Percentiles rank a stretch among this genome's conserved stretches.
Evolutionary conservation across 2,888 invertebrate genomes (phyloP).

Genomic region (Drosophila histrio): DNA sequence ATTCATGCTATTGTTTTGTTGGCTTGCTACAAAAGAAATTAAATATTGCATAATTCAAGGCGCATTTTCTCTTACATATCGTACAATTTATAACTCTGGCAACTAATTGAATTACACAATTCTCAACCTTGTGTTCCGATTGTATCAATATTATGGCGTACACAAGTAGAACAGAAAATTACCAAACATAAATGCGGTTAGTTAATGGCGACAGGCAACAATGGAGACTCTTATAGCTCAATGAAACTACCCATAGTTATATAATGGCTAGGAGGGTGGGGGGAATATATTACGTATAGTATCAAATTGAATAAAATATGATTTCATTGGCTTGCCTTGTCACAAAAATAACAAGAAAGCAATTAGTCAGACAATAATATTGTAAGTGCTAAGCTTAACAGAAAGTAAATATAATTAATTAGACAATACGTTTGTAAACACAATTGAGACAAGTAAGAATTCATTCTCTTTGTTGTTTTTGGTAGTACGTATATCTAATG

Average conservation of each 20-base stretch:
- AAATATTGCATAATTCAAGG: conserved; percentile 36
- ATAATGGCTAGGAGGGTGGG: background rate
- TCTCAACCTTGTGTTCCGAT: background rate
- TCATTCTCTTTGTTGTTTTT: too few species aligned
- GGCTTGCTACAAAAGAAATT: conserved; percentile 3
- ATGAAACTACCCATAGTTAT: background rate
- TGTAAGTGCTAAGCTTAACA: background rate
- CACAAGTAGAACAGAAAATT: conserved; percentile 6
- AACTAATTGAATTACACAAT: conserved; percentile 24
- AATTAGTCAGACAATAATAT: conserved; percentile 7
- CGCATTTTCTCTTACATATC: conserved; percentile 3
- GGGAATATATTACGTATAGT: too few species aligned
- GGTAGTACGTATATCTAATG: too few species aligned
- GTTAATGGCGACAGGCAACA: background rate
- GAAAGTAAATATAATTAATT: background rate
- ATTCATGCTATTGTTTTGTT: background rate
- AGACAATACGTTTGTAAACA: background rate
- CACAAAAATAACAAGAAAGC: conserved; percentile 12
- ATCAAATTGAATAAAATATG: background rate
- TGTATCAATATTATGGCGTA: conserved; percentile 1
- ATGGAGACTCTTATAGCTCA: background rate
- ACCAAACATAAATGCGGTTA: conserved; percentile 1
- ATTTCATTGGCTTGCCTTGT: background rate
- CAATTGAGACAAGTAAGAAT: background rate
- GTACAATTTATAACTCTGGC: background rate